Conservation (phyloP, 2,113 vertebrate genomes). For the Hydropotes inermis region DNA sequence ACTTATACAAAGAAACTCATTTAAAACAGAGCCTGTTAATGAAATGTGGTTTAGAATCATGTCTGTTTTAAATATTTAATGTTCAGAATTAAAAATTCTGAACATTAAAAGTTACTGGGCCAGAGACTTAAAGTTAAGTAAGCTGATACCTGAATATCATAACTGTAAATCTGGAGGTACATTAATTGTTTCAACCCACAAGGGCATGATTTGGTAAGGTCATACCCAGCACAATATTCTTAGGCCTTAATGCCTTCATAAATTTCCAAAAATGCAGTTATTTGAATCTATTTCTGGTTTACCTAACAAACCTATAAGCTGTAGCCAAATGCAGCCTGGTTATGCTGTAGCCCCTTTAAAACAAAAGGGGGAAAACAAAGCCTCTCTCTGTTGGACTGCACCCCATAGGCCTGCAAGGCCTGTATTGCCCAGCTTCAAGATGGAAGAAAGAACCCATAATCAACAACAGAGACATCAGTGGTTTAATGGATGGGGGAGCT, state of each 20-base stretch:
- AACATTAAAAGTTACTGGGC: slow-evolving; percentile 45
- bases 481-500: not conserved
- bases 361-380: not conserved
- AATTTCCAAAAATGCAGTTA: slow-evolving; percentile 28
- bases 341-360: not conserved
- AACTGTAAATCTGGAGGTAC: slow-evolving; percentile 22
- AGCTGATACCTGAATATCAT: slow-evolving; percentile 31
- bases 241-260: not conserved
- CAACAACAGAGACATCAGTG: not conserved
- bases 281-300: slow-evolving; percentile 33
- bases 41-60: slow-evolving; percentile 56
- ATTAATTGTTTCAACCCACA: slow-evolving; percentile 44
- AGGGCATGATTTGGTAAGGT: slow-evolving; percentile 34
- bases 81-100: slow-evolving; percentile 49
- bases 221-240: not conserved
- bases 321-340: not conserved
- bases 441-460: not conserved
- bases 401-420: not conserved
- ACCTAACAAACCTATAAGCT: not conserved
- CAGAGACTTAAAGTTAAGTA: slow-evolving; percentile 50
- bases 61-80: slow-evolving; percentile 61
- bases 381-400: not conserved
- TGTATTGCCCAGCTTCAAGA: not conserved
- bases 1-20: slow-evolving; percentile 49
- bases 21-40: slow-evolving; percentile 61